phyloP scores from a whole-genome alignment of 1,140 invertebrate species.

The Cyrtorhinus lividipennis region DNA sequence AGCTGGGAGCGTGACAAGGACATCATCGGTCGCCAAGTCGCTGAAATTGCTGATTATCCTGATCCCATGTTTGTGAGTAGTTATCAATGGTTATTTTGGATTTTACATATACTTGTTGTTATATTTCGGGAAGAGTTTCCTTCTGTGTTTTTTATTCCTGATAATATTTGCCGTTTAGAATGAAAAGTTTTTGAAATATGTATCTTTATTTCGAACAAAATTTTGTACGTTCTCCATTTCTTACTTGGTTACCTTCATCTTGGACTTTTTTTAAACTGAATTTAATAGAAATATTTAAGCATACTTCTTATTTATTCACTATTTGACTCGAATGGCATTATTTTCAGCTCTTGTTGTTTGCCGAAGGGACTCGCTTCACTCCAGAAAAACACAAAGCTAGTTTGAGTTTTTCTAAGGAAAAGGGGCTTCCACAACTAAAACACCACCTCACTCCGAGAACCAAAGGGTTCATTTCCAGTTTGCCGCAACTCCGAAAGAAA shows the following conservation, averaged over 20 bases:
- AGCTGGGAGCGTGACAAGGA: constrained; percentile 80
- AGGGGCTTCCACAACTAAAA: constrained; percentile 69
- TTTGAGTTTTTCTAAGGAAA: constrained; percentile 71
- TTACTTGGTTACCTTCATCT: too few relatives aligned
- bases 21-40: constrained; percentile 63
- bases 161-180: too few relatives aligned
- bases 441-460: constrained; percentile 86
- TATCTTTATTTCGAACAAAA: too few relatives aligned
- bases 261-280: not conserved
- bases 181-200: too few relatives aligned
- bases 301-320: too few relatives aligned
- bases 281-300: too few relatives aligned
- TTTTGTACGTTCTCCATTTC: too few relatives aligned
- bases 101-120: too few relatives aligned
- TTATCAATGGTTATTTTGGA: too few relatives aligned
- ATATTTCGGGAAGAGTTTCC: too few relatives aligned
- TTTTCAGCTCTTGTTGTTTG: constrained; percentile 69
- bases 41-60: constrained; percentile 68
- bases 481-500: constrained; percentile 54
- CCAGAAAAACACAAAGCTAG: constrained; percentile 72
- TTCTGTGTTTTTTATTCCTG: too few relatives aligned
- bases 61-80: constrained; percentile 68
- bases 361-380: constrained; percentile 89
- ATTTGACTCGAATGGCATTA: too few relatives aligned
- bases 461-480: constrained; percentile 70